Evolutionary conservation across 2,113 vertebrate species (phyloP).

Genomic region (Bujurquina vittata): DNA sequence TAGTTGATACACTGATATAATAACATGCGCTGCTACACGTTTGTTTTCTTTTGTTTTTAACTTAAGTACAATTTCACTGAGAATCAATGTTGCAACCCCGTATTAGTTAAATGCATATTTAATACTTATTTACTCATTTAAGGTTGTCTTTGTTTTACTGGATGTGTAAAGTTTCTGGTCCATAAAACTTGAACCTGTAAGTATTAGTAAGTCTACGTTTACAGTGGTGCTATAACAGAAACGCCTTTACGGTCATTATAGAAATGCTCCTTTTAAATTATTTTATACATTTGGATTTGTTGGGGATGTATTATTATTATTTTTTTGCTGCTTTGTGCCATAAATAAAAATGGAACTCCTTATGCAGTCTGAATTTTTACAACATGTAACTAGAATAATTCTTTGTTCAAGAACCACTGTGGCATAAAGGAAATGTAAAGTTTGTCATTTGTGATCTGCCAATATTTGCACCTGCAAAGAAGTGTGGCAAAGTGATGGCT

Average conservation of each 20-base stretch:
- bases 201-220: not conserved
- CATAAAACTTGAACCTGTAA: conserved; percentile 22
- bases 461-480: not conserved
- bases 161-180: not conserved
- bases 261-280: not conserved
- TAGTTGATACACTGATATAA: not conserved
- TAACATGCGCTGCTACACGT: not conserved
- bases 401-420: not conserved
- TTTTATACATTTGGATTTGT: not conserved
- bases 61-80: not conserved
- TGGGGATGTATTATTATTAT: not conserved
- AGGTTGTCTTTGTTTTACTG: not conserved
- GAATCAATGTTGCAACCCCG: not conserved
- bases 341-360: conserved; percentile 14
- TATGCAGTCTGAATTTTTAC: not conserved
- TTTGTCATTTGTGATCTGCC: not conserved
- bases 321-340: not conserved
- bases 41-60: not conserved
- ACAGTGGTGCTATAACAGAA: not conserved
- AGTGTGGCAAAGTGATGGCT: not conserved
- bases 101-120: not conserved
- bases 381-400: not conserved
- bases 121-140: conserved; percentile 29
- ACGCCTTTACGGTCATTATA: not conserved
- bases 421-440: not conserved